Base-by-base conservation (phyloP, 2,888 invertebrate genomes). In the Drosophila macrospina region DNA sequence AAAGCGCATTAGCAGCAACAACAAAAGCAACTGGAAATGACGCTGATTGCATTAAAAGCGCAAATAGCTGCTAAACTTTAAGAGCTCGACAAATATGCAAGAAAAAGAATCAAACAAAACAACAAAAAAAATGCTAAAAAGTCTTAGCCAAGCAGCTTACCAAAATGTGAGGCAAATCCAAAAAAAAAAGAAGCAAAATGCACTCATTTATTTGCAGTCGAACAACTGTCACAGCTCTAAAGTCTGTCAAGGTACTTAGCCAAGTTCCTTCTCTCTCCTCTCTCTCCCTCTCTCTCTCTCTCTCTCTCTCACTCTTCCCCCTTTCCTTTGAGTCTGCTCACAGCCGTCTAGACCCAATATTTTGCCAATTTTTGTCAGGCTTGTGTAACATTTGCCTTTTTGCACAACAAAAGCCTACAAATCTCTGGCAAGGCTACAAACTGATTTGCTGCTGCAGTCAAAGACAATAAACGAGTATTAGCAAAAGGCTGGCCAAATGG, bases 41-140 rank as follows among this genome's bases (percentile, higher is more conserved):
- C 56, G 67, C 64, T 81, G 79, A 86, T 78, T 77, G 85, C 87
- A 77, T 77, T 79, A 74, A 74, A 52, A 76, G 77, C 68, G 75
- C 72, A 88, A 84, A 84, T 84, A 68, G 76, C 76, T 66, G 76
- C 65, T 65, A 63, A 71, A 73, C 83, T 66, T 86, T 63, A 78
- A 85, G 83, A 69, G 80, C 61, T 84, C 48, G 26, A 48, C 79
- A 80, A 84, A 88, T 75, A 79, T 74, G 59, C 54, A 39, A 45
- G 56, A 42, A 42, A 32, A 48, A 42, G 28, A 48, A 55, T 15
- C 42, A n/a, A n/a, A n/a, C n/a, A n/a, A n/a, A n/a, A 52, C 51
- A 60, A 37, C 30, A 11, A 39, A 26, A 8, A 47, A 45, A 28
- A 4, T 36, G 45, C 41, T n/a, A n/a, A 56, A 13, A 11, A 62